Conservation (phyloP, 2,888 invertebrate species). For the Lomographa bimaculata region DNA sequence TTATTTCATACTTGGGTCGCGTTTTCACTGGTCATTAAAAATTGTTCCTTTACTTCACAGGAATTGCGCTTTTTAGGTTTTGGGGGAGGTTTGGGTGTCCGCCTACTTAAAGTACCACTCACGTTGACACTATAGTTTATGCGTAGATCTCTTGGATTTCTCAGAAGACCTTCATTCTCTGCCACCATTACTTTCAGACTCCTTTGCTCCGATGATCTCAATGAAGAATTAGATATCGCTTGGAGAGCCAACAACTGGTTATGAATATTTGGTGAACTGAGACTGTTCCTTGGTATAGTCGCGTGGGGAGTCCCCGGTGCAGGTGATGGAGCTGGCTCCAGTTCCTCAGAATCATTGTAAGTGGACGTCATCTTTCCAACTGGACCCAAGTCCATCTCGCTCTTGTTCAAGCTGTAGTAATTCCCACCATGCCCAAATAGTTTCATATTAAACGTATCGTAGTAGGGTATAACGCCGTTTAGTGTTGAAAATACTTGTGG, state of each 20-base stretch:
- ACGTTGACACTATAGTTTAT: conserved; percentile 59
- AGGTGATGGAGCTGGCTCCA: conserved; percentile 76
- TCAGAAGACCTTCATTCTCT: conserved; percentile 61
- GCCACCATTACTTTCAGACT: conserved; percentile 64
- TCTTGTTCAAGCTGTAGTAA: conserved; percentile 89
- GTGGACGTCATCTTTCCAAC: conserved; percentile 71
- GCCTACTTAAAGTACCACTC: conserved; percentile 61
- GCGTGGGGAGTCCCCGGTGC: conserved; percentile 79
- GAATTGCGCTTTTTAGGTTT: conserved; percentile 89
- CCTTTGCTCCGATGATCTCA: conserved; percentile 56
- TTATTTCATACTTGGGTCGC: conserved; percentile 91
- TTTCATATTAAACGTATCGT: conserved; percentile 92
- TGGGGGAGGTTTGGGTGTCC: conserved; percentile 90
- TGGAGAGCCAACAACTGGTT: conserved; percentile 73
- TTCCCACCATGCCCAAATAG: conserved; percentile 94
- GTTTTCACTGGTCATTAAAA: conserved; percentile 92
- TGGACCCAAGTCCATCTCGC: conserved; percentile 83
- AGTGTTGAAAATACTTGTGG: conserved; percentile 68
- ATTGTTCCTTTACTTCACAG: conserved; percentile 86
- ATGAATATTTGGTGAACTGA: conserved; percentile 81
- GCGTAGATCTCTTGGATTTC: conserved; percentile 54
- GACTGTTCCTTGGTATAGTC: conserved; percentile 72
- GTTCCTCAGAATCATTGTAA: conserved; percentile 72
- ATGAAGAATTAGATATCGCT: conserved; percentile 55
- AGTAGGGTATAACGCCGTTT: conserved; percentile 82